Conservation (phyloP, 2,113 vertebrate species). For the Calyptommatus sinebrachiatus region DNA sequence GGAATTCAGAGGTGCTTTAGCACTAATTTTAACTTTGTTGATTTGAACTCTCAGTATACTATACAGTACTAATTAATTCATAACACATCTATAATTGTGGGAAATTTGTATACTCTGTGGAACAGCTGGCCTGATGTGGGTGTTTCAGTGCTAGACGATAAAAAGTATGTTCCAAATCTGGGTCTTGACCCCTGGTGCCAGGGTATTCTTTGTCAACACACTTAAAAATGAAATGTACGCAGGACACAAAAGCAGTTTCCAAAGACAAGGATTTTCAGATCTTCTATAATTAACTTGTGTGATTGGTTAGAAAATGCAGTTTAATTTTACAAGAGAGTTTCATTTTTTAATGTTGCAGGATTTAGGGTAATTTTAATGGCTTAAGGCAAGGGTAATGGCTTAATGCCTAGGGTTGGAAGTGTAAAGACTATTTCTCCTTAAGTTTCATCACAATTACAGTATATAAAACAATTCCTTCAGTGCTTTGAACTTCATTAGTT, state of each 20-base stretch:
- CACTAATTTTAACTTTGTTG: conserved; percentile 62
- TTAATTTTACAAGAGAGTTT: conserved; percentile 17
- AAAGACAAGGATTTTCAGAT: background rate
- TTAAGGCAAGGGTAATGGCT: background rate
- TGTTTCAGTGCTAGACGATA: conserved; percentile 50
- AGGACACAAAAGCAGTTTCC: conserved; percentile 1
- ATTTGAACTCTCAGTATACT: conserved; percentile 60
- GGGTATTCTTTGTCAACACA: conserved; percentile 20
- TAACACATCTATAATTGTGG: conserved; percentile 54
- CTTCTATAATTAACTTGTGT: background rate
- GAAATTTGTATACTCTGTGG: conserved; percentile 59
- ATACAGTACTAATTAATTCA: conserved; percentile 58
- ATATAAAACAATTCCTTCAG: background rate
- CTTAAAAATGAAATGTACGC: conserved; percentile 4
- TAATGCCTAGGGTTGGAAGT: background rate
- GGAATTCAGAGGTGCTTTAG: conserved; percentile 55
- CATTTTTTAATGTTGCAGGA: background rate
- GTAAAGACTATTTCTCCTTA: background rate
- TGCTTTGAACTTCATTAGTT: background rate
- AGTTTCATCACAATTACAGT: background rate
- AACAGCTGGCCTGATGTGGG: conserved; percentile 40
- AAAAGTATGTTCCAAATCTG: conserved; percentile 26
- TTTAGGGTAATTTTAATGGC: conserved; percentile 12
- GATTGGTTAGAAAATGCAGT: background rate
- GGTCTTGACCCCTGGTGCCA: conserved; percentile 29